These are phyloP conservation scores for Hyla sarda DNA, from an alignment of 2,113 vertebrate species.

Conservation along the genomic window DNA sequence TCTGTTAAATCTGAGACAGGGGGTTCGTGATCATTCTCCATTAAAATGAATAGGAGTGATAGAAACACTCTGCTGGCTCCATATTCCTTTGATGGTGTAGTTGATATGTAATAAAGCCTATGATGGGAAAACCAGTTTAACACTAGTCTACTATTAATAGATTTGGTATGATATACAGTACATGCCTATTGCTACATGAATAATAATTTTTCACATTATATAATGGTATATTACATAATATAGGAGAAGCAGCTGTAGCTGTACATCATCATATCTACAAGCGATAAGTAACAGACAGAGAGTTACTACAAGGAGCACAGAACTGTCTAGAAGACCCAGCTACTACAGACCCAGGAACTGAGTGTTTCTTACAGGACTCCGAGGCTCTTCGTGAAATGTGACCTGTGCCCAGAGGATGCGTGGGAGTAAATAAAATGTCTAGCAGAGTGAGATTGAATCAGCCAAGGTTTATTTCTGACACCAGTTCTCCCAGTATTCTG, in stretches of 20 bases:
- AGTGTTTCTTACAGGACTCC: not conserved
- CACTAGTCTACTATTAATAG: not conserved
- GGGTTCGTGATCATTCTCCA: not conserved
- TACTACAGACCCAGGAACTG: not conserved
- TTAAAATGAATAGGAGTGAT: not conserved
- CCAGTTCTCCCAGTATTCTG: conserved; percentile 11
- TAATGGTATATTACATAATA: conserved; percentile 17
- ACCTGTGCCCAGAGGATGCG: conserved; percentile 42
- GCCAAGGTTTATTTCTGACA: conserved; percentile 50
- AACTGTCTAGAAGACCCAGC: not conserved
- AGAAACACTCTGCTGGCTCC: not conserved
- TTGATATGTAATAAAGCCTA: not conserved
- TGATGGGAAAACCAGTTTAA: not conserved
- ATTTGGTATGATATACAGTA: not conserved
- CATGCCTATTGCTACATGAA: not conserved
- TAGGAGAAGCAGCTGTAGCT: not conserved
- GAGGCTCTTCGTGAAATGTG: conserved; percentile 31
- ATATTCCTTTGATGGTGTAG: not conserved
- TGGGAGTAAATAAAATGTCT: conserved; percentile 53
- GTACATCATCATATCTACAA: not conserved
- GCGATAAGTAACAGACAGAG: not conserved
- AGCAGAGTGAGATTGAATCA: conserved; percentile 56
- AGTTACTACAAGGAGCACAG: not conserved
- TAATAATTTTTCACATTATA: not conserved
- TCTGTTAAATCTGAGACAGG: no score